Evolutionary conservation across 2,797 vertebrate species (phyloP).

Genomic region (Peromyscus eremicus): DNA sequence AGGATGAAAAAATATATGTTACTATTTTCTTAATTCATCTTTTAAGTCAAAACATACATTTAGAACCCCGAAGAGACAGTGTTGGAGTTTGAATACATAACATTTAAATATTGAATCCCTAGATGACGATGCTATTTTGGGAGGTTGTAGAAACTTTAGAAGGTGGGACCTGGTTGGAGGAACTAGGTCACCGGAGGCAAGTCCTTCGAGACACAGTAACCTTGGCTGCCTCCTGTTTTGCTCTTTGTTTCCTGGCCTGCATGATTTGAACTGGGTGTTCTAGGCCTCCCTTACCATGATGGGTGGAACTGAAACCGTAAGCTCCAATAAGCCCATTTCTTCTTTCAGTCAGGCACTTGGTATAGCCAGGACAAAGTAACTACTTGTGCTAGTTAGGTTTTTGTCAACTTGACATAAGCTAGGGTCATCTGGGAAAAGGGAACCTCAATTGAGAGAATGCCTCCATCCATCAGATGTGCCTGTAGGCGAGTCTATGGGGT

Average conservation of each 20-base stretch:
- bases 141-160: background rate
- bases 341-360: background rate
- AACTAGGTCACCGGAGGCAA: background rate
- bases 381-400: no score
- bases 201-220: background rate
- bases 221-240: background rate
- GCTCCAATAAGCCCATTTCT: background rate
- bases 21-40: background rate
- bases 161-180: background rate
- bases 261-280: background rate
- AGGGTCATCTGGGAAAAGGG: background rate
- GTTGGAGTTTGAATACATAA: background rate
- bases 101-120: background rate
- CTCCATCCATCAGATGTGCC: background rate
- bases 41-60: background rate
- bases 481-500: no score
- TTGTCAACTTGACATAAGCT: background rate
- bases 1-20: slow-evolving; percentile 80
- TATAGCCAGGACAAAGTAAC: background rate
- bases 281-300: background rate
- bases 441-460: background rate
- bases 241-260: background rate
- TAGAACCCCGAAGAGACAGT: background rate
- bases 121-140: background rate
- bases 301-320: background rate